Conservation (phyloP, 30 jellyfish, hydroid and myxozoan species). For the Turritopsis rubra region DNA sequence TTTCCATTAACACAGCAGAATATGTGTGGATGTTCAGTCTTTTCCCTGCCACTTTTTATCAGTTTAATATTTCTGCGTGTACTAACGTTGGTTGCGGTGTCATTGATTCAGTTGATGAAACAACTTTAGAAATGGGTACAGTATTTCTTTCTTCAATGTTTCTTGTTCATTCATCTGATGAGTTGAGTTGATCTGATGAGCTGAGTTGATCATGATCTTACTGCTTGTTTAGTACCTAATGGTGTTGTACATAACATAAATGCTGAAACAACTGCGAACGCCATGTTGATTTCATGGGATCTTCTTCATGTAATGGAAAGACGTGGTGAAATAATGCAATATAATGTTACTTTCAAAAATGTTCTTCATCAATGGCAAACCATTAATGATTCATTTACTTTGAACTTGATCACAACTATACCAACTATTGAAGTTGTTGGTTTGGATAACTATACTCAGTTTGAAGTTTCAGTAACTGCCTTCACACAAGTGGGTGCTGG, state of each 20-base stretch:
- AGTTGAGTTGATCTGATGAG: no score
- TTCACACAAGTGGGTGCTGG: slow-evolving; percentile 15
- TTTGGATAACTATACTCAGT: neutral
- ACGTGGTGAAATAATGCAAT: slow-evolving; percentile 6
- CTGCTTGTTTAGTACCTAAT: slow-evolving; percentile 2
- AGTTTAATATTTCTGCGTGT: neutral
- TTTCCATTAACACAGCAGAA: neutral
- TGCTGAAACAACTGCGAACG: neutral
- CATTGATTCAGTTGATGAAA: neutral
- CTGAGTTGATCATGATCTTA: neutral
- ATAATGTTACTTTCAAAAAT: neutral
- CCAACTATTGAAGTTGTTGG: neutral
- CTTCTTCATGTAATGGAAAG: neutral
- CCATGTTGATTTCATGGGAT: neutral
- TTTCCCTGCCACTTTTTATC: neutral
- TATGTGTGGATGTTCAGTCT: neutral
- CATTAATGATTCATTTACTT: neutral
- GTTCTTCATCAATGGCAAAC: neutral
- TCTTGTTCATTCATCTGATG: neutral
- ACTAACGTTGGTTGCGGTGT: neutral
- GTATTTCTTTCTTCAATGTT: neutral
- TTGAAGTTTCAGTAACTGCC: neutral
- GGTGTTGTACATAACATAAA: neutral
- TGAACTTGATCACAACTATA: neutral
- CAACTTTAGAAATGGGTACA: slow-evolving; percentile 7